Evolutionary conservation across 2,797 vertebrate genomes (phyloP), one percentile per base, ranked within the genome.

Genomic region (Cossypha caffra): DNA sequence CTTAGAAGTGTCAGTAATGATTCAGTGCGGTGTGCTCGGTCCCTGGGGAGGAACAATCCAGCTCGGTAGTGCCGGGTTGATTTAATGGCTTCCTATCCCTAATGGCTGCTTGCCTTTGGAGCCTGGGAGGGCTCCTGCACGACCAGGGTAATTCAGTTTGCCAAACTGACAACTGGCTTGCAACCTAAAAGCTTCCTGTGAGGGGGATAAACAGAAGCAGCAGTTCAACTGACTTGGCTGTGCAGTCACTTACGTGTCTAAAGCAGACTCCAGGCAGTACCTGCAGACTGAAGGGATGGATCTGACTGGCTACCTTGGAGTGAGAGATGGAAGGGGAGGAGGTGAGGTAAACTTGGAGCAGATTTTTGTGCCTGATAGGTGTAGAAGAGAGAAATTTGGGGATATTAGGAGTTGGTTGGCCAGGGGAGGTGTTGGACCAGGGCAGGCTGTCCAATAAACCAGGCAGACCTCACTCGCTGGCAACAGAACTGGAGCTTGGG

Each of bases 231-330:
- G 50, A 6, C 40, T 29, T 28, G 40, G 37, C 57, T 29, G 9
- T 57, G 29, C 55, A 51, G 78, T 69, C 25, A 43, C 10, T 0
- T 16, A 1, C 0, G 2, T 16, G 35, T 43, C 21, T 42, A 11
- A 13, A 58, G 63, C 17, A 58, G 52, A 23, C 9, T 71, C 16
- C 26, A 52, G 72, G n/a, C 24, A 28, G 21, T 21, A 9, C 37
- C 31, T 26, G 52, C 23, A 18, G 21, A 25, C 35, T 11, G 33
- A 18, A 42, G 61, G 58, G 24, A 4, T 61, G 66, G 28, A n/a
- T 52, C 11, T 42, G 18, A 16, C 11, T 18, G 51, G 20, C 20
- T 33, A 1, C 10, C 42, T 58, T 63, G 37, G 54, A 73, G 33
- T 5, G 6, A 67, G 50, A 40, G 23, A 6, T 71, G 31, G 47